Conservation (phyloP, 2,113 vertebrate genomes). For the Formicarius rufipectus region DNA sequence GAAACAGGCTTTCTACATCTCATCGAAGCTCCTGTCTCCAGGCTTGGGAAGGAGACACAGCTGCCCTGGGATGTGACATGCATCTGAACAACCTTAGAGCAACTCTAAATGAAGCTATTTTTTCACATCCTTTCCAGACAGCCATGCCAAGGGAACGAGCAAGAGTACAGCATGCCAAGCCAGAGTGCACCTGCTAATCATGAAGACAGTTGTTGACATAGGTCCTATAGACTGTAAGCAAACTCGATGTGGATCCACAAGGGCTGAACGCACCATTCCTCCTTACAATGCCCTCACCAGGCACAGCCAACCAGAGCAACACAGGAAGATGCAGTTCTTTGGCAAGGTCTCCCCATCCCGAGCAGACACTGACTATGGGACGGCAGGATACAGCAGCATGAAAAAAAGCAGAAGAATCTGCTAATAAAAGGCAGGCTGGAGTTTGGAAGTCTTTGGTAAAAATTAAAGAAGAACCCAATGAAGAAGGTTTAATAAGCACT, state of each 20-base stretch:
- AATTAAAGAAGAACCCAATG: neutral
- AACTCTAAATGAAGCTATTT: neutral
- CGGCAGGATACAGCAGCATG: neutral
- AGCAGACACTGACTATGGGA: neutral
- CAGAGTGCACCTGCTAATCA: neutral
- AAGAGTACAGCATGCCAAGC: neutral
- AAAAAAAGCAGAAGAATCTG: neutral
- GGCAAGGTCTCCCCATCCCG: neutral
- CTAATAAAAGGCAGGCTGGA: neutral
- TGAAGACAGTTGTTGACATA: rapidly evolving
- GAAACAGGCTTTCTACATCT: neutral
- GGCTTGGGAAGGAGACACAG: neutral
- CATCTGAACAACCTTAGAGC: neutral
- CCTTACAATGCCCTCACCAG: rapidly evolving
- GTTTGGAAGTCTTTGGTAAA: neutral
- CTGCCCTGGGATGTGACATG: neutral
- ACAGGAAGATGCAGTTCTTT: neutral
- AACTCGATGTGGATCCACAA: neutral
- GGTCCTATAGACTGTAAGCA: neutral
- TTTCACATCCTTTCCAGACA: neutral
- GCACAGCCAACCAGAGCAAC: neutral
- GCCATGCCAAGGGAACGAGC: neutral
- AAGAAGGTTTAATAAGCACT: neutral
- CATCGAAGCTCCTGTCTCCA: rapidly evolving
- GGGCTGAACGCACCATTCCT: rapidly evolving